Evolutionary conservation across 1,140 invertebrate species (phyloP), one percentile per base, ranked within the genome.

Genomic region (Bilobella aurantiaca): DNA sequence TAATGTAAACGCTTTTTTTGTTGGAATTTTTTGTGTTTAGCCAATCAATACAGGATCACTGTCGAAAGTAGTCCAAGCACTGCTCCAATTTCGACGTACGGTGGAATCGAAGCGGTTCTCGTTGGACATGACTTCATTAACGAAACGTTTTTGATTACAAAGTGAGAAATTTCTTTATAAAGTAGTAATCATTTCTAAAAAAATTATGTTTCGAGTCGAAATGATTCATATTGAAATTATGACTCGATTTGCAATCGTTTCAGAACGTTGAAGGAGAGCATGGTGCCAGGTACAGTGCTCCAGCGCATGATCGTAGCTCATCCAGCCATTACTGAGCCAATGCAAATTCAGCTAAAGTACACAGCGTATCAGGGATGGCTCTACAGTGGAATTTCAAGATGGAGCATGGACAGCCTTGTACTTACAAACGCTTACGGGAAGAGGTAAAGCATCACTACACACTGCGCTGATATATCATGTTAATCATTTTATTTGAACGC

Each of bases 341-440:
- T 82, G 16, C 82, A 83, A 46, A 81, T 87, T 0, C 82, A 88
- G 74, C 78, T 95, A 3, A 84, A 87, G 58, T 95, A 95, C 78
- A 89, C 86, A 1, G 89, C 90, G 0, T 95, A 94, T 78, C 88
- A 86, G 64, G 92, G 92, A 1, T 95, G 92, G 92, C 83, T 94
- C 57, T 90, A 87, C n/a, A 89, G 87, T 18, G 91, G 90, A 0
- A 78, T 90, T 37, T 82, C 84, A 56, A 80, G 84, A 30, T 88
- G 90, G 83, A 85, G 82, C 69, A 83, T 95, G 57, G 87, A 93
- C 75, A 91, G 91, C 76, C 80, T 95, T 14, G 82, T 86, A 27
- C 80, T 95, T 18, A 84, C 84, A n/a, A 89, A 93, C 75, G 91
- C 89, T 75, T 91, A 88, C 73, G 89, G 89, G 0, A 86, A 87